These are phyloP conservation scores for Trichopoda pennipes DNA, from an alignment of 2,888 invertebrate genomes.

Conservation along the genomic window DNA sequence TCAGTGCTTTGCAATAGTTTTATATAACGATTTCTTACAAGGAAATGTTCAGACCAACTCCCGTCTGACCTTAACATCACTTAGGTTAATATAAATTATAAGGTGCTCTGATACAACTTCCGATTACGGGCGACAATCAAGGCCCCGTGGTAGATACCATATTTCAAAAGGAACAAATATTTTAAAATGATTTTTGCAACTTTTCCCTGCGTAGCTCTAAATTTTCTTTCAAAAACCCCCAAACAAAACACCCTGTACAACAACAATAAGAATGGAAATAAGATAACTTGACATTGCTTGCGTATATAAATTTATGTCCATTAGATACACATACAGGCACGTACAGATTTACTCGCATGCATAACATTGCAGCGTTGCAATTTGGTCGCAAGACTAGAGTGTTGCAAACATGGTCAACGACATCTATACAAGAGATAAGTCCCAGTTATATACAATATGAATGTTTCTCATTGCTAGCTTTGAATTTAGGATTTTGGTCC, in stretches of 20 bases:
- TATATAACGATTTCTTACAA: too few species aligned
- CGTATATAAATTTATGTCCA: constrained; percentile 56
- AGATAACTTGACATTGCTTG: constrained; percentile 32
- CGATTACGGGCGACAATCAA: too few species aligned
- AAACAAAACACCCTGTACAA: constrained; percentile 17
- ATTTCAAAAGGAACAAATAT: too few species aligned
- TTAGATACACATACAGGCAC: constrained; percentile 38
- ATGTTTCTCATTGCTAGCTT: constrained; percentile 15
- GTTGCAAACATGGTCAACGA: constrained; percentile 49
- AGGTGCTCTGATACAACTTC: too few species aligned
- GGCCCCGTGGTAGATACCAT: too few species aligned
- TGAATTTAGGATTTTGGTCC: constrained; percentile 10
- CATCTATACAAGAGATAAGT: constrained; percentile 14
- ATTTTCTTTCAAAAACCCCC: background rate
- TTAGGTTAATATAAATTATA: too few species aligned
- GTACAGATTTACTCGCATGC: background rate
- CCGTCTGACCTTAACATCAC: too few species aligned
- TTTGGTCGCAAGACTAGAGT: constrained; percentile 61
- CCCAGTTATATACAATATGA: background rate
- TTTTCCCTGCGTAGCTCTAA: background rate
- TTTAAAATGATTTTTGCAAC: background rate
- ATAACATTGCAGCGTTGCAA: constrained; percentile 37
- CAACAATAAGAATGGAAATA: background rate
- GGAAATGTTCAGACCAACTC: too few species aligned
- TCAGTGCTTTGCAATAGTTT: too few species aligned